phyloP scores from a whole-genome alignment of 1,140 invertebrate species.

The Bombyx mori region DNA sequence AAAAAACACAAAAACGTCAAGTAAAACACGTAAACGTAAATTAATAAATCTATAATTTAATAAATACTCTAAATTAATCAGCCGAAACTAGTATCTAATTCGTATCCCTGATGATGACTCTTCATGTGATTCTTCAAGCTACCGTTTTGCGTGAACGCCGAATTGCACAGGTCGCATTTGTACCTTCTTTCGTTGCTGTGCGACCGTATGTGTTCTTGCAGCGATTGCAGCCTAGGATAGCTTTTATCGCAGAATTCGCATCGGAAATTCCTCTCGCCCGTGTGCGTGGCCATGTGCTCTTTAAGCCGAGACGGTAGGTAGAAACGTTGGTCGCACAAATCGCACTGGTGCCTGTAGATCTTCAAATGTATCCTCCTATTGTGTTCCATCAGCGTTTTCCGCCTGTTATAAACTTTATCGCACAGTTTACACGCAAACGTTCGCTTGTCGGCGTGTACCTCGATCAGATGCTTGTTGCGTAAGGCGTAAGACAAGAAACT shows the following conservation, averaged over 20 bases:
- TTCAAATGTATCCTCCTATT: constrained; percentile 52
- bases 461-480: constrained; percentile 48
- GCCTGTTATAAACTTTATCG: constrained; percentile 53
- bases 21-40: too few relatives aligned
- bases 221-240: constrained; percentile 47
- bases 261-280: constrained; percentile 49
- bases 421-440: constrained; percentile 55
- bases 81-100: constrained; percentile 19
- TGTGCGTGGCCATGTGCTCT: constrained; percentile 60
- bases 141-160: constrained; percentile 36
- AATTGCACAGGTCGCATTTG: constrained; percentile 46
- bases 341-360: constrained; percentile 49
- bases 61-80: constrained; percentile 1
- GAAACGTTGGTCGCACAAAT: constrained; percentile 52
- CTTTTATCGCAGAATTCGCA: constrained; percentile 56
- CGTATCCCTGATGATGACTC: constrained; percentile 35
- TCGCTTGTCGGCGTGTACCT: constrained; percentile 49
- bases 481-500: constrained; percentile 49
- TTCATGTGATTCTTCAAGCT: constrained; percentile 49
- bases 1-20: too few relatives aligned
- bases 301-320: constrained; percentile 51
- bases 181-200: constrained; percentile 39
- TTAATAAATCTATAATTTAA: too few relatives aligned
- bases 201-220: constrained; percentile 46
- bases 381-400: constrained; percentile 59